Base-by-base conservation (phyloP, 2,888 invertebrate genomes). In the Nomada flava region DNA sequence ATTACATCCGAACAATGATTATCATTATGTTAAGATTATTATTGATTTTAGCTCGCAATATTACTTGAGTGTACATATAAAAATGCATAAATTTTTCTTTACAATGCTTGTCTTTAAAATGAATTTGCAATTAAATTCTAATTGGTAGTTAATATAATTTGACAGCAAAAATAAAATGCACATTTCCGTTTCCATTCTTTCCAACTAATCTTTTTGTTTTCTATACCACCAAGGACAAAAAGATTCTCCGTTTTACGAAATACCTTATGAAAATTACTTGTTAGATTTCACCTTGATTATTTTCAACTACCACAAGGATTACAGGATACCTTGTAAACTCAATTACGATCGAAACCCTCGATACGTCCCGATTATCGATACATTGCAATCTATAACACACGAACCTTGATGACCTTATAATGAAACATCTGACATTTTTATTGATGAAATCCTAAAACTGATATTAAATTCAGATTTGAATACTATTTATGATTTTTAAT, bases 221-320 rank as follows among this genome's bases (percentile, higher is more conserved):
- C 26, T 50, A 62, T 18, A 23, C 23, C n/a, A 10, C 18, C 63
- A 81, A 79, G 72, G 64, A 77, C 76, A 55, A 47, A 23, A 67
- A 55, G 63, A 76, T 82, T 79, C 71, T 73, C 20, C 67, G 55
- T 57, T 62, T 42, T 60, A 64, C 62, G 50, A 47, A 36, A 55
- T 72, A 55, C 57, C 79, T 69, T 68, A 67, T 79, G 76, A 72
- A 74, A 82, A 84, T 82, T 82, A 62, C 69, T 36, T 52, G 36
- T 7, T 7, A 69, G 62, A 84, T 52, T 71, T 68, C 76, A 47
- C 76, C 64, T 86, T 53, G 71, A 81, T 86, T 84, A 81, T 70
- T 75, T 79, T 75, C 78, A 79, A 74, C 55, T 75, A 65, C 57
- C 13, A 42, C 71, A 77, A 76, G 82, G 76, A 68, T 57, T 36